Evolutionary conservation across 2,113 vertebrate species (phyloP), one percentile per base, ranked within the genome.

Genomic region (Thamnaconus septentrionalis): DNA sequence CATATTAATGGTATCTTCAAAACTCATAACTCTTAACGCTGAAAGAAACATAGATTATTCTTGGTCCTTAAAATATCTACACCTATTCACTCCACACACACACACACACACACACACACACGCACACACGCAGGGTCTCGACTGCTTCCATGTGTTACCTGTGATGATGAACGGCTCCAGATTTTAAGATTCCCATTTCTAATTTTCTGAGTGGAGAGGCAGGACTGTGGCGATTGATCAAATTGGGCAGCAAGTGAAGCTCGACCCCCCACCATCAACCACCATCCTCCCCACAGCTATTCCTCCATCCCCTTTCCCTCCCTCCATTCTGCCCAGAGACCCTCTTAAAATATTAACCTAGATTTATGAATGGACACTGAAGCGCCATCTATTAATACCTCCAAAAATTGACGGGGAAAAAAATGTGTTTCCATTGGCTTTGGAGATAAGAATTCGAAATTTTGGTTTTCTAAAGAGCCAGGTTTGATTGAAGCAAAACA

Each of bases 281-380:
- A 39, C 41, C 48, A 31, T 53, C 56, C 51, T 58, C 71, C 57
- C 53, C 76, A 73, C 76, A 64, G 56, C 60, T 39, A 47, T 59
- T 54, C 6, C 3, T 54, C 61, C 5, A 4, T 51, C 61, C 64
- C 58, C 76, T 46, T 71, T 55, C 58, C 43, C 53, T 49, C 43
- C 44, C 7, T 53, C 64, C 4, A 84, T 72, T 58, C 71, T 79
- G 74, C 83, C 85, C 86, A 88, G 88, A 91, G 85, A 90, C 81
- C 84, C 85, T 91, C 80, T 85, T 93, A 88, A 92, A 91, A 93
- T 92, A 93, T 92, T 91, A 90, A 93, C 88, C 71, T 76, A 84
- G 90, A 93, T 91, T 92, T 91, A 93, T 91, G 90, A 89, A 90
- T 85, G 87, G 89, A 86, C 89, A 90, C 78, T 71, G 56, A 67